phyloP scores from a whole-genome alignment of 2,113 vertebrate genomes.

The Corydoras sp. region DNA sequence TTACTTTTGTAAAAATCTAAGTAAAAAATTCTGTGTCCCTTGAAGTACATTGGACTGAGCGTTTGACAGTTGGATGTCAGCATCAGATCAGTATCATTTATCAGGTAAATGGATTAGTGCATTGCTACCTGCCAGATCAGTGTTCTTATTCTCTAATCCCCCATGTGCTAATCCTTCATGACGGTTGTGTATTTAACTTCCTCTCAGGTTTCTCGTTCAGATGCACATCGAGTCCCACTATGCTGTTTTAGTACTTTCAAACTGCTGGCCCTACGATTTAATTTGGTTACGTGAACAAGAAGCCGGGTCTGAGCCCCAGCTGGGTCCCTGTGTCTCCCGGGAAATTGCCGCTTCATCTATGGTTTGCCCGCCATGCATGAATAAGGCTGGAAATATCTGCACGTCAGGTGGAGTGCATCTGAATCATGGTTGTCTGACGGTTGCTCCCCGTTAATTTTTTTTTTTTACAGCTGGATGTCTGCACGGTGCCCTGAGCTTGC shows the following conservation, averaged over 20 bases:
- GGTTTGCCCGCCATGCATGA: background rate
- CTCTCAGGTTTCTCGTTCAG: background rate
- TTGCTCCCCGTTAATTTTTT: conserved; percentile 5
- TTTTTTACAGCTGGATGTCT: conserved; percentile 14
- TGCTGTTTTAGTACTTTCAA: conserved; percentile 11
- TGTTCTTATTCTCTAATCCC: too few species aligned
- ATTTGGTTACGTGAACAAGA: conserved; percentile 5
- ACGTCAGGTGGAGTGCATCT: conserved; percentile 15
- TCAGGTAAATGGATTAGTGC: too few species aligned
- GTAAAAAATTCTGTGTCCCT: too few species aligned
- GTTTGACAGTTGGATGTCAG: too few species aligned
- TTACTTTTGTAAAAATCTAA: too few species aligned
- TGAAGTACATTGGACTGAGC: too few species aligned
- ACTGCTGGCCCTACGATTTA: background rate
- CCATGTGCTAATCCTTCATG: background rate
- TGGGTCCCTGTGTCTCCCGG: conserved; percentile 1
- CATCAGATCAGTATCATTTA: too few species aligned
- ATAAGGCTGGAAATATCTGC: conserved; percentile 27
- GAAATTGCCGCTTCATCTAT: conserved; percentile 7
- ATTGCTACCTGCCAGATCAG: too few species aligned
- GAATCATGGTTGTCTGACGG: conserved; percentile 10
- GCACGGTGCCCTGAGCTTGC: conserved; percentile 17
- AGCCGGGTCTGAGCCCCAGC: conserved; percentile 15
- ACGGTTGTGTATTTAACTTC: background rate
- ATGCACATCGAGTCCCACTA: conserved; percentile 10